Base-by-base conservation (phyloP, 1,140 invertebrate genomes). In the Manduca sexta region DNA sequence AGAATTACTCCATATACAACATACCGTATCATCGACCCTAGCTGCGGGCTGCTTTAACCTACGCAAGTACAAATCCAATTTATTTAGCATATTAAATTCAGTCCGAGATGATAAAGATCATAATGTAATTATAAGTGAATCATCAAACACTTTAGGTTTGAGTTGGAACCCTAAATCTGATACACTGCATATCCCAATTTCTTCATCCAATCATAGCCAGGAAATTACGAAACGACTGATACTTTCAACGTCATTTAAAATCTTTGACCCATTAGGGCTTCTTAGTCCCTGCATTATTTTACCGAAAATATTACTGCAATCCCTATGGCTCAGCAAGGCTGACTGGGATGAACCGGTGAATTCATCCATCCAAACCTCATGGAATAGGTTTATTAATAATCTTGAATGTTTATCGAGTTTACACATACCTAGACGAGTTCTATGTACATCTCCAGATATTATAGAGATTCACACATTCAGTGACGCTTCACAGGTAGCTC, bases 1-100 rank as follows among this genome's bases (percentile, higher is more conserved):
- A n/a, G 31, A 60, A 46, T 48, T 60, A 39, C 14, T 14, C 26
- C 41, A 49, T n/a, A 62, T 65, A 44, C 42, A 49, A 45, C 47
- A 56, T 11, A 17, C 42, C 10, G 38, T 61, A 11, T 46, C 51
- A 26, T 5, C 4, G 4, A 8, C 8, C 4, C 8, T 26, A 26
- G 8, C 4, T 3, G 4, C 21, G 4, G 21, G 4, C 8, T 26
- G 21, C 8, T 26, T 26, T 26, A 3, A 3, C 4, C 8, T 26
- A 26, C 21, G 21, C 4, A 26, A 26, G 8, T 26, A n/a, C n/a
- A 8, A 41, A 17, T 13, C 34, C 16, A 15, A 49, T 21, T 7
- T 21, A 3, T 21, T 7, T 40, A 41, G 41, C 2, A 18, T 29
- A 13, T 3, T 14, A 26, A 18, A 26, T 39, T 29, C 12, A 2